These are phyloP conservation scores for Bovichtus variegatus DNA, from an alignment of 2,797 vertebrate species.

Conservation along the genomic window DNA sequence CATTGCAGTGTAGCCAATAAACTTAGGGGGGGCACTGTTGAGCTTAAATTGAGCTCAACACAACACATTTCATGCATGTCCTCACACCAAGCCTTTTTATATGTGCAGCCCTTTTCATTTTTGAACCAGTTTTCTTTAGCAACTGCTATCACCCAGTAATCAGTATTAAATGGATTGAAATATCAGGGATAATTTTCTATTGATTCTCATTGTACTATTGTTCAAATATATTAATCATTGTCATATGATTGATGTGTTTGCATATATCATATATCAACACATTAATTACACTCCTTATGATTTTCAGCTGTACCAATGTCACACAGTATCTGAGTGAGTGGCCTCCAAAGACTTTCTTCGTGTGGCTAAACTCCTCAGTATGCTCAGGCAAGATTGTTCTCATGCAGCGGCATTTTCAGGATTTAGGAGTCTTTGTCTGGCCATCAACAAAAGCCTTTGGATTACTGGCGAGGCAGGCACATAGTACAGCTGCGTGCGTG, in stretches of 20 bases:
- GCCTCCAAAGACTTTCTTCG: conserved; percentile 1
- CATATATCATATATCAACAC: background rate
- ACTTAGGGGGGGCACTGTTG: conserved; percentile 62
- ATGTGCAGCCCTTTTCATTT: conserved; percentile 11
- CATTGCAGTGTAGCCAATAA: background rate
- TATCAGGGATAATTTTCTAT: background rate
- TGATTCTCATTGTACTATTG: background rate
- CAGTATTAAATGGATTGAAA: background rate
- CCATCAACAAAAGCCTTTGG: conserved; percentile 76
- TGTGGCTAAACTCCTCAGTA: conserved; percentile 49
- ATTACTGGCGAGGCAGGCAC: conserved; percentile 77
- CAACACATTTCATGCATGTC: background rate
- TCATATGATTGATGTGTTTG: background rate
- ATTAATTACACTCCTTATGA: background rate
- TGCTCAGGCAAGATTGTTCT: conserved; percentile 70
- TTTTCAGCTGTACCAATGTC: background rate
- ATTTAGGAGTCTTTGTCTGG: conserved; percentile 81
- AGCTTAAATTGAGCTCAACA: conserved; percentile 33
- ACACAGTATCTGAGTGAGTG: background rate
- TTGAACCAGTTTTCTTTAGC: background rate
- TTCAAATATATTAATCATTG: background rate
- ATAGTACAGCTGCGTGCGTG: conserved; percentile 78
- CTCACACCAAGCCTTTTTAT: background rate
- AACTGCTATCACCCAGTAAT: conserved; percentile 2
- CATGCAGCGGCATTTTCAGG: conserved; percentile 71